These are phyloP conservation scores for Chironomus tepperi DNA, from an alignment of 1,140 invertebrate species.

Conservation along the genomic window DNA sequence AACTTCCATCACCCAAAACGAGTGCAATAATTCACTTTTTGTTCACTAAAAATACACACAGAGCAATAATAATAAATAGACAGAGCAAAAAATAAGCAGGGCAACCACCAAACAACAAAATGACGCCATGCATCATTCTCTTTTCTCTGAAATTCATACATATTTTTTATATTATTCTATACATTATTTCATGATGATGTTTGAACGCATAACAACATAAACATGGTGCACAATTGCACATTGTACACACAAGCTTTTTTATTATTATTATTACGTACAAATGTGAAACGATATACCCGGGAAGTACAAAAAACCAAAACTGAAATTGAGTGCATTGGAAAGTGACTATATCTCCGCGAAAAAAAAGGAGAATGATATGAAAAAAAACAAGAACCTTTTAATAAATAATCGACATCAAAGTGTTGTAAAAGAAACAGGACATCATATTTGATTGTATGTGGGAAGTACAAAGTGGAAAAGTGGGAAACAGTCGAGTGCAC, in stretches of 20 bases:
- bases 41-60: no score
- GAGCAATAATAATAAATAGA: no score
- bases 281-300: background rate
- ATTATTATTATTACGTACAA: background rate
- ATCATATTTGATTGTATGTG: background rate
- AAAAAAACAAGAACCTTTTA: no score
- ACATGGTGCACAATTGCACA: background rate
- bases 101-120: constrained; percentile 5
- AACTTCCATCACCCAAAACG: no score
- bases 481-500: constrained; percentile 2
- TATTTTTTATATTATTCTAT: no score
- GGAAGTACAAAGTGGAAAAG: background rate
- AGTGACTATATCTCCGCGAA: background rate
- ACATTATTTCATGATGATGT: background rate
- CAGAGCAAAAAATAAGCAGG: background rate
- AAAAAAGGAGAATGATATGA: no score
- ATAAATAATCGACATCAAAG: background rate
- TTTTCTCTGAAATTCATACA: background rate
- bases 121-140: constrained; percentile 18
- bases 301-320: background rate
- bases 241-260: background rate
- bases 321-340: background rate
- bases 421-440: background rate
- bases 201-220: background rate
- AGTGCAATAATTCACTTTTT: no score